phyloP scores from a whole-genome alignment of 2,797 vertebrate genomes.

The Halcyon badia region DNA sequence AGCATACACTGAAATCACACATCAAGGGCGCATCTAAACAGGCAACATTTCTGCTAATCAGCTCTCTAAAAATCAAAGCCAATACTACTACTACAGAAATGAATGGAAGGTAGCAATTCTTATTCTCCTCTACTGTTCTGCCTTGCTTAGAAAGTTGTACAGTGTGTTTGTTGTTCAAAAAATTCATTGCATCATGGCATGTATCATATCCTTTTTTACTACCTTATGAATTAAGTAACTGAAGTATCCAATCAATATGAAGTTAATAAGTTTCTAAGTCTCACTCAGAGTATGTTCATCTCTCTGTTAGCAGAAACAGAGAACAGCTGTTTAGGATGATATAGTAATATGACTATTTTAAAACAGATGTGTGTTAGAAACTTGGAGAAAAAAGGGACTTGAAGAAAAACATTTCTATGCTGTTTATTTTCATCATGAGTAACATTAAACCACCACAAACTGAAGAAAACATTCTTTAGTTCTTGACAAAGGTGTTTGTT shows the following conservation, averaged over 20 bases:
- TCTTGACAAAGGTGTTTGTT: not conserved
- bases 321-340: not conserved
- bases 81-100: not conserved
- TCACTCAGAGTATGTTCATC: not conserved
- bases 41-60: not conserved
- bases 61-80: not conserved
- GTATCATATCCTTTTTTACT: not conserved
- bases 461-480: not conserved
- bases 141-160: not conserved
- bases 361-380: not conserved
- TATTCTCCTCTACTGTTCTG: not conserved
- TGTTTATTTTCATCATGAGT: not conserved
- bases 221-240: not conserved
- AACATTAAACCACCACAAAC: not conserved
- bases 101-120: not conserved
- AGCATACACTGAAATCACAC: not conserved
- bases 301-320: not conserved
- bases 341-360: not conserved
- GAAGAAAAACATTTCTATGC: not conserved
- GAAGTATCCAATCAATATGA: not conserved
- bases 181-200: fast-evolving
- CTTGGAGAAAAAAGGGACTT: not conserved
- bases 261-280: not conserved
- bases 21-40: not conserved
- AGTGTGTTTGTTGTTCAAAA: not conserved